phyloP scores from a whole-genome alignment of 1,140 invertebrate species.

The Uloborus diversus region DNA sequence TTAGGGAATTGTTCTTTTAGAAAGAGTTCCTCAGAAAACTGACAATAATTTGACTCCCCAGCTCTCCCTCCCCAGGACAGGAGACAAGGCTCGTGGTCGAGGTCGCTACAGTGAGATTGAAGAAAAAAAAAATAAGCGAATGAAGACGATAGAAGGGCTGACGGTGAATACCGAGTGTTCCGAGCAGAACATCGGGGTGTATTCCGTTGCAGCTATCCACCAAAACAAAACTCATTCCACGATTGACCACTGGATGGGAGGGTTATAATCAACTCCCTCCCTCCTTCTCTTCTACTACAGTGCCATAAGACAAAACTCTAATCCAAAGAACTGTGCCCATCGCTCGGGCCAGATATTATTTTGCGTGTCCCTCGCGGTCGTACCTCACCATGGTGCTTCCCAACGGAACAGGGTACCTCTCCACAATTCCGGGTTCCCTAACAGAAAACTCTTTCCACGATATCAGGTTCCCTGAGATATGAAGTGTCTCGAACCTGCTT shows the following conservation, averaged over 20 bases:
- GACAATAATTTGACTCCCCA: no score
- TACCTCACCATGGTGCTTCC: no score
- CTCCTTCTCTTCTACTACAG: not conserved
- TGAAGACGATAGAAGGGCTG: conserved; percentile 9
- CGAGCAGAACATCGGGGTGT: conserved; percentile 26
- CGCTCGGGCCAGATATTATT: conserved; percentile 18
- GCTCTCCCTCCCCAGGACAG: not conserved
- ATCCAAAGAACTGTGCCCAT: conserved; percentile 10
- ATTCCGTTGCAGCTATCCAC: conserved; percentile 54
- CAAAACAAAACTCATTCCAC: not conserved
- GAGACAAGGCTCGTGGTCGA: conserved; percentile 47
- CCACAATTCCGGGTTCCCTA: no score
- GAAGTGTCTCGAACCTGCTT: no score
- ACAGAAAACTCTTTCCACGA: no score
- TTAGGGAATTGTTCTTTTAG: no score
- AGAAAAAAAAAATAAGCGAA: conserved; percentile 12
- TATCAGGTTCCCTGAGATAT: no score
- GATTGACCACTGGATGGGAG: not conserved
- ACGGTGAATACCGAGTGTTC: not conserved
- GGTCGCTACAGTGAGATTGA: conserved; percentile 49
- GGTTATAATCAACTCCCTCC: not conserved
- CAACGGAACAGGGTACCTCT: no score
- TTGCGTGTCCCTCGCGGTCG: not conserved
- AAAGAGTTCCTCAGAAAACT: no score
- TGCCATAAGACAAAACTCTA: conserved; percentile 5